Evolutionary conservation across 2,888 invertebrate genomes (phyloP).

Genomic region (Acleris sparsana): DNA sequence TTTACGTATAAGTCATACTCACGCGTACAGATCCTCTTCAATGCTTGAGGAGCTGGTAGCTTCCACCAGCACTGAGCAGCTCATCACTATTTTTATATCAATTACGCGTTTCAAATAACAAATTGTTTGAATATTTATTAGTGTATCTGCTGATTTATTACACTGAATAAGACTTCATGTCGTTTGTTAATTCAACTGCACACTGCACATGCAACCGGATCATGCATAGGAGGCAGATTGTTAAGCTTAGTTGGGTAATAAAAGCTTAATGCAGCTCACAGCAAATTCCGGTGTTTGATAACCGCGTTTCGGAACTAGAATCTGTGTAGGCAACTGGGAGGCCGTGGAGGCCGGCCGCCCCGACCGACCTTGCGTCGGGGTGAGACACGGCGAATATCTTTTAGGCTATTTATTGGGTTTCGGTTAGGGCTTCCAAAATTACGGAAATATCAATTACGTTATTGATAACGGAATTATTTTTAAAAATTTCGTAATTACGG

Average conservation of each 20-base stretch:
- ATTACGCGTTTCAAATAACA: slow-evolving; percentile 9
- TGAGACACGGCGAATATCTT: neutral
- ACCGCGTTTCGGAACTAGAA: slow-evolving; percentile 54
- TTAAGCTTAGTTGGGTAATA: neutral
- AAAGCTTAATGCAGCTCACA: slow-evolving; percentile 13
- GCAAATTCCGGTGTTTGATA: slow-evolving; percentile 42
- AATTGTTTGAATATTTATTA: slow-evolving; percentile 14
- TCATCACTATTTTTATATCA: slow-evolving; percentile 53
- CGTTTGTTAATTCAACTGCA: no score
- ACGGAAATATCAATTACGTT: no score
- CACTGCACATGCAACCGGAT: no score
- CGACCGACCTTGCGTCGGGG: slow-evolving; percentile 41
- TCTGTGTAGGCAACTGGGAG: slow-evolving; percentile 46
- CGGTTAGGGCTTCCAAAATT: no score
- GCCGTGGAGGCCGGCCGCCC: slow-evolving; percentile 35
- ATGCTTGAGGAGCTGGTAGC: slow-evolving; percentile 63
- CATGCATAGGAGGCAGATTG: neutral
- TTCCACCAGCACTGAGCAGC: slow-evolving; percentile 60
- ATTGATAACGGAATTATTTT: no score
- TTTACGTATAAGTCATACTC: slow-evolving; percentile 47
- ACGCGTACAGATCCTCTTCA: slow-evolving; percentile 71
- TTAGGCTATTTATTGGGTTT: no score
- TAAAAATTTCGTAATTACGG: no score
- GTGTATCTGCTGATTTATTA: slow-evolving; percentile 6
- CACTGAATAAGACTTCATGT: neutral